phyloP scores from a whole-genome alignment of 1,140 invertebrate genomes.

The Apolygus lucorum region DNA sequence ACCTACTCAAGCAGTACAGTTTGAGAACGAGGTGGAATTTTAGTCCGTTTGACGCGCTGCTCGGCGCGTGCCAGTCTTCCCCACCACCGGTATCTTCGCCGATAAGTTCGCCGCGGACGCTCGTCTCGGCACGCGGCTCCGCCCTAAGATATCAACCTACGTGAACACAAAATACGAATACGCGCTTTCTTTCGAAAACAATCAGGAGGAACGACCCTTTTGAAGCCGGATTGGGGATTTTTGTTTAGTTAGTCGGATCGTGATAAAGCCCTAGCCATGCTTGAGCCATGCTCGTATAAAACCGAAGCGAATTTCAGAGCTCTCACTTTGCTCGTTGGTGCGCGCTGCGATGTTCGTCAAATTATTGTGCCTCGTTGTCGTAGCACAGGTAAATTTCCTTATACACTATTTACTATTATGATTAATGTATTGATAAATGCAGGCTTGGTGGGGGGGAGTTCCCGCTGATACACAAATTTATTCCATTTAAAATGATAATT shows the following conservation, averaged over 20 bases:
- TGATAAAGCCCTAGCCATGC: not conserved
- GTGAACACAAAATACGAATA: not conserved
- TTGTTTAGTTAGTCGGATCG: not conserved
- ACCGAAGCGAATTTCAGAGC: not conserved
- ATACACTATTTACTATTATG: no score
- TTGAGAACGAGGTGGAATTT: no score
- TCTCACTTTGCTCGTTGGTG: not conserved
- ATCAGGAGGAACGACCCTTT: conserved; percentile 5
- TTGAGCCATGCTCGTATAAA: conserved; percentile 2
- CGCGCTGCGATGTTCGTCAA: not conserved
- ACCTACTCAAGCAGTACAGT: no score
- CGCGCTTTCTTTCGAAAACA: not conserved
- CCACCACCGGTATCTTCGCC: not conserved
- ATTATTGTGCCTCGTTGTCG: not conserved
- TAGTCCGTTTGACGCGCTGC: no score
- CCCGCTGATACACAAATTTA: not conserved
- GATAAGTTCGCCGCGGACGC: not conserved
- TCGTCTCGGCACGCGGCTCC: not conserved
- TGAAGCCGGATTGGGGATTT: not conserved
- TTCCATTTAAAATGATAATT: not conserved
- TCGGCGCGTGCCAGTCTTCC: no score
- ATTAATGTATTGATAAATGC: not conserved
- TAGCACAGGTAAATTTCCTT: not conserved
- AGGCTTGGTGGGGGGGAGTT: not conserved
- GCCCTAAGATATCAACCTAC: not conserved